These are phyloP conservation scores for Andrena praecox DNA, from an alignment of 2,888 invertebrate species.

Conservation along the genomic window DNA sequence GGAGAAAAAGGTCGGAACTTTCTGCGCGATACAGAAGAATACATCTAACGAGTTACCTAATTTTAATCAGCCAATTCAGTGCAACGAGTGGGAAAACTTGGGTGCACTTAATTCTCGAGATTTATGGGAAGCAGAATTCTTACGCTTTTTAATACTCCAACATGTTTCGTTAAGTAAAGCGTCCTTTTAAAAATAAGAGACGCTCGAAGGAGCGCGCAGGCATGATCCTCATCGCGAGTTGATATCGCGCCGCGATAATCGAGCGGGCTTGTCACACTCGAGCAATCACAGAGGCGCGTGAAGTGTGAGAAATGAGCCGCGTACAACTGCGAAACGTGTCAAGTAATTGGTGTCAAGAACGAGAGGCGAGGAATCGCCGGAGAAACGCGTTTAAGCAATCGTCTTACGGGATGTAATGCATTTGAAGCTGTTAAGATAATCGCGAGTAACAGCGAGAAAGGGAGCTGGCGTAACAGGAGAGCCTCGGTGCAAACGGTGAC, in stretches of 20 bases:
- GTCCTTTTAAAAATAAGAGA: too few species aligned
- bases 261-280: slow-evolving; percentile 27
- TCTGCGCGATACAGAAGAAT: not conserved
- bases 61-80: not conserved
- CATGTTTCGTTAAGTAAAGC: too few species aligned
- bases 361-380: slow-evolving; percentile 48
- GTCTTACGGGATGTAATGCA: slow-evolving; percentile 75
- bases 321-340: slow-evolving; percentile 43
- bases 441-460: slow-evolving; percentile 62
- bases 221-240: slow-evolving; percentile 31
- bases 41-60: not conserved
- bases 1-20: not conserved
- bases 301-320: slow-evolving; percentile 29
- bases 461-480: slow-evolving; percentile 32
- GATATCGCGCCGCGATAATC: slow-evolving; percentile 43
- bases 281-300: slow-evolving; percentile 28
- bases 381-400: slow-evolving; percentile 68
- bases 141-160: too few species aligned
- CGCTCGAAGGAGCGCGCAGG: not conserved
- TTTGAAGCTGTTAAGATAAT: slow-evolving; percentile 73
- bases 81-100: not conserved
- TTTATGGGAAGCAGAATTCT: not conserved
- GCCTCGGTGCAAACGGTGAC: slow-evolving; percentile 17
- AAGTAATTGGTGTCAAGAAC: slow-evolving; percentile 68
- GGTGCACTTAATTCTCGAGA: not conserved